Evolutionary conservation across 2,888 invertebrate genomes (phyloP).

Genomic region (Archips crataeganus): DNA sequence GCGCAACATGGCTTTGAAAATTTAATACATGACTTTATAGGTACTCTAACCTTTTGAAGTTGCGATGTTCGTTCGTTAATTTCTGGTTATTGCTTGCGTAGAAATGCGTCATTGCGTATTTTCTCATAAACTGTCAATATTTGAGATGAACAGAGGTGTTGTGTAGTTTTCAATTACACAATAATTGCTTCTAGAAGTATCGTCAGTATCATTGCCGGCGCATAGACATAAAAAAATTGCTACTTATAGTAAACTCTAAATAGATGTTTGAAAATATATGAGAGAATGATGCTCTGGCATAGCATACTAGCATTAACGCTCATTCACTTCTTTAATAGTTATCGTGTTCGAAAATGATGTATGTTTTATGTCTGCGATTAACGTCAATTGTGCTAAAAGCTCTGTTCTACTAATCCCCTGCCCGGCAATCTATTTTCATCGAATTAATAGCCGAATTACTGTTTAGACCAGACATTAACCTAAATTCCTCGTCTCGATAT

Average conservation of each 20-base stretch:
- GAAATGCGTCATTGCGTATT: constrained; percentile 24
- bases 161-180: constrained; percentile 13
- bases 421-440: neutral
- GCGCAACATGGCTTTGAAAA: constrained; percentile 36
- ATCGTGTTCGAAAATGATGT: too few species aligned
- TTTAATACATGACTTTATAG: constrained; percentile 13
- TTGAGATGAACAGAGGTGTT: neutral
- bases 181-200: constrained; percentile 1
- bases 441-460: neutral
- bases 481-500: constrained; percentile 24
- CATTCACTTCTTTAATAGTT: too few species aligned
- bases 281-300: neutral
- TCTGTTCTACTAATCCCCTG: too few species aligned
- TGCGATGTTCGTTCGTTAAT: constrained; percentile 13
- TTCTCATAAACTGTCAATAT: constrained; percentile 16
- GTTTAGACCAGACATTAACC: constrained; percentile 29
- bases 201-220: neutral
- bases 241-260: neutral
- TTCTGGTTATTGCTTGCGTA: constrained; percentile 8
- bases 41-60: neutral
- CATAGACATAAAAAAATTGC: neutral
- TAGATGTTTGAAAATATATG: neutral
- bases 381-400: too few species aligned
- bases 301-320: neutral
- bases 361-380: too few species aligned